Base-by-base conservation (phyloP, 2,888 invertebrate genomes). In the Tenthredo amoena region DNA sequence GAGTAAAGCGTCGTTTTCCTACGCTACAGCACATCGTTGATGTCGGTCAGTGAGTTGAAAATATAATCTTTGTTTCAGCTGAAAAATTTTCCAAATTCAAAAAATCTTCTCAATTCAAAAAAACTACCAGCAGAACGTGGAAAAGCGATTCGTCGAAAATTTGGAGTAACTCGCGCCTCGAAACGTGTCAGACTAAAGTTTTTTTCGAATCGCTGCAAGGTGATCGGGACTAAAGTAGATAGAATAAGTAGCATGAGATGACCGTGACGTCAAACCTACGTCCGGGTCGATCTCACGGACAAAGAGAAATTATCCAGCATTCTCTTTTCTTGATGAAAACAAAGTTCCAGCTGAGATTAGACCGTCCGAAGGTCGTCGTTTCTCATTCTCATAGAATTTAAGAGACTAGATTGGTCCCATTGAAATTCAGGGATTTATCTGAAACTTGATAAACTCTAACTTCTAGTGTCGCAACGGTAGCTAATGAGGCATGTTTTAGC, bases 11-110 rank as follows among this genome's bases (percentile, higher is more conserved):
- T 91, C 95, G 98, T 86, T 98, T 98, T 94, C 98, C 98, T 26
- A 96, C 97, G 18, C 96, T 97, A 95, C 98, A 98, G 92, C 98
- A 98, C 93, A 96, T 98, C 89, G 98, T 98, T 50, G 98, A 98
- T 94, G 97, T 97, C 88, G 98, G 97, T 97, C 93, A 95, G 95
- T 93, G 84, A 85, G 55, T 47, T 50, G 62, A 21, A 31, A 68
- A 47, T 85, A 58, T 62, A 62, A 62, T 26, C 4, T 62, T 62
- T 12, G 62, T 62, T 10, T 26, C 2, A 26, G 62, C 62, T 0
- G 62, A 1, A 62, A 26, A 62, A 12, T 62, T 26, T n/a, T 55
- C n/a, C n/a, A 1, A 7, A n/a, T 55, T 18, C 4, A 55, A 55
- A 50, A 50, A 47, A 47, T 26, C 26, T 26, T 55, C n/a, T 55